phyloP scores from a whole-genome alignment of 2,888 invertebrate genomes.

The Acleris sparsana region DNA sequence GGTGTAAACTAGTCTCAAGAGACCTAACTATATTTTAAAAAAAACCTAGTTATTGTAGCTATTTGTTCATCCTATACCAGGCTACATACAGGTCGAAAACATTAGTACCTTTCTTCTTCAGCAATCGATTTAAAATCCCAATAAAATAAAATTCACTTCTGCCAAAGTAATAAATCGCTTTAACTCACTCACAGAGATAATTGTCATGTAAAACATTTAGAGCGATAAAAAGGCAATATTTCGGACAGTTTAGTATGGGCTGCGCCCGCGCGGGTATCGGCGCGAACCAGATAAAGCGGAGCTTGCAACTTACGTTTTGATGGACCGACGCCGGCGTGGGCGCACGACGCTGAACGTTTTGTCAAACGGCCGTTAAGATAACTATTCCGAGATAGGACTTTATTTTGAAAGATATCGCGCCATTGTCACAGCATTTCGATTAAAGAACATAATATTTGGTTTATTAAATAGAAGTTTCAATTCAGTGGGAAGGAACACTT shows the following conservation, averaged over 20 bases:
- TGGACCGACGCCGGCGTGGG: slow-evolving; percentile 46
- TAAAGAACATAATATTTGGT: too few relatives aligned
- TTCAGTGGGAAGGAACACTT: too few relatives aligned
- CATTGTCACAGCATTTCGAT: slow-evolving; percentile 4
- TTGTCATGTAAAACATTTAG: slow-evolving; percentile 57
- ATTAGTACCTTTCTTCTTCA: too few relatives aligned
- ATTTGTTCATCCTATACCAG: too few relatives aligned
- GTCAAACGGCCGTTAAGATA: slow-evolving; percentile 34
- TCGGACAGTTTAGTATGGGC: slow-evolving; percentile 54
- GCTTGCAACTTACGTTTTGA: slow-evolving; percentile 50
- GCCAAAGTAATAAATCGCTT: neutral
- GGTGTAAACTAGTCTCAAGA: too few relatives aligned
- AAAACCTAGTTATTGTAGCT: too few relatives aligned
- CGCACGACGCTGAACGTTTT: slow-evolving; percentile 28
- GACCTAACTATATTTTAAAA: too few relatives aligned
- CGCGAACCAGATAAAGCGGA: slow-evolving; percentile 64
- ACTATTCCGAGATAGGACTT: slow-evolving; percentile 28
- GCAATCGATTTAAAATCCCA: too few relatives aligned
- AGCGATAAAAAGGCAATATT: slow-evolving; percentile 47
- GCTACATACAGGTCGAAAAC: too few relatives aligned
- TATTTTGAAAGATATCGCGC: slow-evolving; percentile 13
- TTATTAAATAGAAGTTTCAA: too few relatives aligned
- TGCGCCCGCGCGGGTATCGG: slow-evolving; percentile 53
- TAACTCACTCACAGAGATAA: slow-evolving; percentile 44
- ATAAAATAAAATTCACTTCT: too few relatives aligned